Conservation (phyloP, 2,113 vertebrate genomes). For the Peromyscus californicus region DNA sequence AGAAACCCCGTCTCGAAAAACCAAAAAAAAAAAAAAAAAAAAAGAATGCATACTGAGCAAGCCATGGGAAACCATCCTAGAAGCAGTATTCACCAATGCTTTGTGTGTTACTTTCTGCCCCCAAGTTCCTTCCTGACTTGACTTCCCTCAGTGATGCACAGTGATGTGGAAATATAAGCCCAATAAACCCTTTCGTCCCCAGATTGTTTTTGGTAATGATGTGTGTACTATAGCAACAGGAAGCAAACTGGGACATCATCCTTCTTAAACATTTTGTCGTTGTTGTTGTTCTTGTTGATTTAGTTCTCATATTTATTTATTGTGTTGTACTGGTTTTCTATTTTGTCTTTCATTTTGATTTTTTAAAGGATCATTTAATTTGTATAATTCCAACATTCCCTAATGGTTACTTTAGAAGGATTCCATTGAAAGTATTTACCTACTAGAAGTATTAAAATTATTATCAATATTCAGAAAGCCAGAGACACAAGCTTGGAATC, state of each 20-base stretch:
- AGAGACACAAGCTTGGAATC: background rate
- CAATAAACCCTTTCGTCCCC: background rate
- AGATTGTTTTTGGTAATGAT: background rate
- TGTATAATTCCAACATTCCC: background rate
- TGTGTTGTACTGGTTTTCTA: background rate
- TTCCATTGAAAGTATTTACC: background rate
- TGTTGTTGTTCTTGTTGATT: conserved; percentile 5
- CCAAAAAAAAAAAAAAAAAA: too few relatives aligned
- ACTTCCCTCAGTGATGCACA: background rate
- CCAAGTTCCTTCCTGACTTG: background rate
- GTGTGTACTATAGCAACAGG: too few relatives aligned
- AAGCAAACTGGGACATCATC: background rate
- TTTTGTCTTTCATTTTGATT: background rate
- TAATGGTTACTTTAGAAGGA: background rate
- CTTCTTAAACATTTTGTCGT: background rate
- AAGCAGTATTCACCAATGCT: background rate
- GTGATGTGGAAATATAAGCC: background rate
- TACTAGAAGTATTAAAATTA: background rate
- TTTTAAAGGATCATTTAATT: background rate
- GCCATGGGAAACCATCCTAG: background rate
- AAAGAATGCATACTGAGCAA: background rate
- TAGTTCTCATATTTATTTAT: background rate
- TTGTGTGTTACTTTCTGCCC: background rate
- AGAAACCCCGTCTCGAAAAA: too few relatives aligned
- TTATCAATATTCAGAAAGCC: background rate